Evolutionary conservation across 2,888 invertebrate genomes (phyloP).

Genomic region (Nudaria mundana): DNA sequence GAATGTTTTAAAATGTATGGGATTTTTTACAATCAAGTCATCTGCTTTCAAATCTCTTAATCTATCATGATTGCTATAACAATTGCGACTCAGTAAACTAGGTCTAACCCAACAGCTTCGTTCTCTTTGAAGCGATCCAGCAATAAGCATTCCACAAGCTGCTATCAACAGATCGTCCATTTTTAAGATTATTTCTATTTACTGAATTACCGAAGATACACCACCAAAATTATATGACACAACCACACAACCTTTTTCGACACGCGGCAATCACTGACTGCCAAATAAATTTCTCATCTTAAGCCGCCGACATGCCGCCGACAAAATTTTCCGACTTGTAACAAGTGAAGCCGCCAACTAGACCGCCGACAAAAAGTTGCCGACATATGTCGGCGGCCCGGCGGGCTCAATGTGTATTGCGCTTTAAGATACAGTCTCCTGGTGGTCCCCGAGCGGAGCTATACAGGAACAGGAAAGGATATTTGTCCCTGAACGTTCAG

Average conservation of each 20-base stretch:
- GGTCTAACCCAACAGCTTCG: slow-evolving; percentile 15
- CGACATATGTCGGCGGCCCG: slow-evolving; percentile 1
- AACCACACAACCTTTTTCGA: slow-evolving; percentile 17
- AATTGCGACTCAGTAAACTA: slow-evolving; percentile 15
- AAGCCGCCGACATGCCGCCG: slow-evolving; percentile 18
- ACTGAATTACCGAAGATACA: slow-evolving; percentile 16
- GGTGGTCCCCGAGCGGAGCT: no score
- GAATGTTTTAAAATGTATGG: slow-evolving; percentile 10
- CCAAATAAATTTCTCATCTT: slow-evolving; percentile 16
- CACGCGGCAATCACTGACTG: slow-evolving; percentile 14
- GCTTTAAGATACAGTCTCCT: no score
- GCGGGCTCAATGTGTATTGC: neutral
- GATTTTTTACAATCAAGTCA: slow-evolving; percentile 9
- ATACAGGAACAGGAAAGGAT: no score
- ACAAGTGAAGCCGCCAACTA: slow-evolving; percentile 16
- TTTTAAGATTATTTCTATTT: slow-evolving; percentile 9
- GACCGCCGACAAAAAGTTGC: slow-evolving; percentile 8
- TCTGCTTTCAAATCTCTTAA: slow-evolving; percentile 11
- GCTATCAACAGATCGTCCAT: slow-evolving; percentile 11
- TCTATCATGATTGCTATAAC: slow-evolving; percentile 6
- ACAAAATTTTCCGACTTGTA: slow-evolving; percentile 11
- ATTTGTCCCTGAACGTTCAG: no score
- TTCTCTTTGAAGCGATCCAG: slow-evolving; percentile 4
- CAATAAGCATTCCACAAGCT: slow-evolving; percentile 6
- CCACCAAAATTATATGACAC: slow-evolving; percentile 13